Evolutionary conservation across 1,140 invertebrate species (phyloP).

Genomic region (Lordiphosa collinella): DNA sequence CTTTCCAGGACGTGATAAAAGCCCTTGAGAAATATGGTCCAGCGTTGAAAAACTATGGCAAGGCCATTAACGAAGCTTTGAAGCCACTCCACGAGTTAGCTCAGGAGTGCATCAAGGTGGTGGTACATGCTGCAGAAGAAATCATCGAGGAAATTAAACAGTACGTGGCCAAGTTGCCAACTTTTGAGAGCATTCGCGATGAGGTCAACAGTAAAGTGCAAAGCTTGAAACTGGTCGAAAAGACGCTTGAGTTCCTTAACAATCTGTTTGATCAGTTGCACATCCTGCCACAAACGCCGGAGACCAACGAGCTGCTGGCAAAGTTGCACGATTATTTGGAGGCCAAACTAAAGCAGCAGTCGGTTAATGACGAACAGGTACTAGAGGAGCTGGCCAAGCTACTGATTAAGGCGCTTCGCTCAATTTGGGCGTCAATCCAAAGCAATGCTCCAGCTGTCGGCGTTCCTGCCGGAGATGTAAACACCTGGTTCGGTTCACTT

Average conservation of each 20-base stretch:
- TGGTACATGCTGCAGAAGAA: conserved; percentile 80
- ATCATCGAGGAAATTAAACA: conserved; percentile 80
- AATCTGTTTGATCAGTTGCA: conserved; percentile 81
- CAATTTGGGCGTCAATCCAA: conserved; percentile 59
- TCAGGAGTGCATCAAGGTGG: conserved; percentile 79
- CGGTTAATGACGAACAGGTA: conserved; percentile 81
- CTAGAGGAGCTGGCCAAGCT: conserved; percentile 81
- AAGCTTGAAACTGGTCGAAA: conserved; percentile 79
- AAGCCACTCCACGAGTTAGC: conserved; percentile 81
- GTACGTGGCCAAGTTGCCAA: conserved; percentile 81
- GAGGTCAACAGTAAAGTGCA: conserved; percentile 45
- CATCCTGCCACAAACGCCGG: conserved; percentile 81
- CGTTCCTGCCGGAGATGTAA: conserved; percentile 16
- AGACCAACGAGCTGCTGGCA: conserved; percentile 81
- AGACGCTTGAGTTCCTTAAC: conserved; percentile 79
- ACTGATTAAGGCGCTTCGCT: conserved; percentile 80
- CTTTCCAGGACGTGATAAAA: conserved; percentile 40
- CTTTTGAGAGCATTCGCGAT: conserved; percentile 44
- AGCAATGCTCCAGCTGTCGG: conserved; percentile 11
- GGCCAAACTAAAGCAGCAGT: conserved; percentile 79
- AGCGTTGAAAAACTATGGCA: conserved; percentile 84
- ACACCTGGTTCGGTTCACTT: conserved; percentile 48
- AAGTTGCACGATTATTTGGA: conserved; percentile 82
- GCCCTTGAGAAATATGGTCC: conserved; percentile 81
- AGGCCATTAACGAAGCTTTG: conserved; percentile 81